Percentiles rank a stretch among this genome's conserved stretches.
Evolutionary conservation across 2,113 vertebrate species (phyloP).

Genomic region (Melanerpes aurifrons): DNA sequence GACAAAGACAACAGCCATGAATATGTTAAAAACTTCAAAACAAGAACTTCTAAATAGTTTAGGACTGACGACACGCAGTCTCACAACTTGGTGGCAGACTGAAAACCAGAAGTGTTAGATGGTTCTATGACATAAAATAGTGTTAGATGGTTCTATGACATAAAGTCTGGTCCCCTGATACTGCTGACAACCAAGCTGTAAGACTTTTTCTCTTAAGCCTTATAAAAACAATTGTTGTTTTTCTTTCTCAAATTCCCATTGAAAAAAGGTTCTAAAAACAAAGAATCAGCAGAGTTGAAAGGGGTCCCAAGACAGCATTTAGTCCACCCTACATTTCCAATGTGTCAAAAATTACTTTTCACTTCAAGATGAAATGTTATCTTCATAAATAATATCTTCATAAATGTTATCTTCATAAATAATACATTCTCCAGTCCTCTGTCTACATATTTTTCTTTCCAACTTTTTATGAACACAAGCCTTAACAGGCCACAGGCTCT

Average conservation of each 20-base stretch:
- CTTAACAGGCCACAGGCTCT: background rate
- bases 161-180: background rate
- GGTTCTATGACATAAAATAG: background rate
- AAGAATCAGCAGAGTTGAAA: background rate
- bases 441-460: background rate
- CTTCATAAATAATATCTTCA: background rate
- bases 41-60: background rate
- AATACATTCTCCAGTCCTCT: background rate
- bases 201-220: background rate
- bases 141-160: background rate
- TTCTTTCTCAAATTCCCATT: rapidly evolving
- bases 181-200: background rate
- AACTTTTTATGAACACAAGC: background rate
- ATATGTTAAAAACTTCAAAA: background rate
- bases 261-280: background rate
- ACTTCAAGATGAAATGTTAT: background rate
- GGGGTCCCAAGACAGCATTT: background rate
- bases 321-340: background rate
- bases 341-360: background rate
- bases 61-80: background rate
- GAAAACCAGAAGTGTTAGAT: background rate
- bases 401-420: background rate
- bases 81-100: background rate
- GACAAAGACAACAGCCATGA: background rate
- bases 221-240: background rate